Evolutionary conservation across 2,888 invertebrate genomes (phyloP).

Genomic region (Microplitis manilae): DNA sequence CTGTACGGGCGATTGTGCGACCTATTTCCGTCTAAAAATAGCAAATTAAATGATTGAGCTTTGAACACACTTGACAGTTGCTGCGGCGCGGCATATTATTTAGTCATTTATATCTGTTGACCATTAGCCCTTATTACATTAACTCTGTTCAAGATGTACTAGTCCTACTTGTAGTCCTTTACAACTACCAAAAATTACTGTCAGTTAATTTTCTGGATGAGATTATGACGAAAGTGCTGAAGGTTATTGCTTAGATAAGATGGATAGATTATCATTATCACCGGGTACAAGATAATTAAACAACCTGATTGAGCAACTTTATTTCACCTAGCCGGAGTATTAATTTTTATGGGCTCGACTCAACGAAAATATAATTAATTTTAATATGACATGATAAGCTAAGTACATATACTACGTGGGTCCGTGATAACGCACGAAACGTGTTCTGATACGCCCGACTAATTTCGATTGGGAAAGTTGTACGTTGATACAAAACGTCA

Average conservation of each 20-base stretch:
- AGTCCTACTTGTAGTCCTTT: no score
- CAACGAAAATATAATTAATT: neutral
- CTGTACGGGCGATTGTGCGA: conserved; percentile 59
- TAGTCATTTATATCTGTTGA: conserved; percentile 4
- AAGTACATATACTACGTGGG: conserved; percentile 11
- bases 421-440: neutral
- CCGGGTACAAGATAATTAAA: no score
- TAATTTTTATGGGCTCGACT: no score
- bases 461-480: conserved; percentile 17
- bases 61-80: conserved; percentile 53
- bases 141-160: no score
- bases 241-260: no score
- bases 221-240: no score
- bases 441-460: conserved; percentile 5
- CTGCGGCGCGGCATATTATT: conserved; percentile 39
- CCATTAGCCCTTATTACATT: no score
- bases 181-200: no score
- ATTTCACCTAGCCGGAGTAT: no score
- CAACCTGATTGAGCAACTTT: no score
- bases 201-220: no score
- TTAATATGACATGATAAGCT: neutral
- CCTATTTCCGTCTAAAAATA: conserved; percentile 69
- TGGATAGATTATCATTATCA: no score
- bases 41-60: conserved; percentile 67
- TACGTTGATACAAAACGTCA: neutral